These are phyloP conservation scores for Pandemis heparana DNA, from an alignment of 2,888 invertebrate genomes.

Conservation along the genomic window DNA sequence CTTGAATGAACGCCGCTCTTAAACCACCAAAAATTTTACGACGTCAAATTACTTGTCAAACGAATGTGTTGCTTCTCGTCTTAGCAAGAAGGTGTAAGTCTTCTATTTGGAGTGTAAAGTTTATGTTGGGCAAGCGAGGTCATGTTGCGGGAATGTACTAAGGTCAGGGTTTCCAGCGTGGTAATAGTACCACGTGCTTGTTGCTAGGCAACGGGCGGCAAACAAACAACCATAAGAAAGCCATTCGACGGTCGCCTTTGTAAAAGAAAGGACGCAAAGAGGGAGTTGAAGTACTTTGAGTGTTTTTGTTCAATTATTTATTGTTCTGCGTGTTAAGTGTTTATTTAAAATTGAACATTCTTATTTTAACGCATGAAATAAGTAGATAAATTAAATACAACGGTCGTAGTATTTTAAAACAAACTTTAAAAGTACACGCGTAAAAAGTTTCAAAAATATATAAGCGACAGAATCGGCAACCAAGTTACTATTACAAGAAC, in stretches of 20 bases:
- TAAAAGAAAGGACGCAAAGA: slow-evolving; percentile 31
- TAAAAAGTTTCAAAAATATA: background rate
- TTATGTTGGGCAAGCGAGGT: slow-evolving; percentile 53
- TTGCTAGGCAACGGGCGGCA: slow-evolving; percentile 66
- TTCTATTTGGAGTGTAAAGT: background rate
- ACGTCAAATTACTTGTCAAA: background rate
- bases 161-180: slow-evolving; percentile 65
- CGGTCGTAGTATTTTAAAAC: too few relatives aligned
- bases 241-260: slow-evolving; percentile 59
- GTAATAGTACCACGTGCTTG: slow-evolving; percentile 74
- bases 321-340: background rate
- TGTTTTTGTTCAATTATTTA: background rate
- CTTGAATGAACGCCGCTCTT: slow-evolving; percentile 5
- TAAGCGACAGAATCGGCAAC: slow-evolving; percentile 5
- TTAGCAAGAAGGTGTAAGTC: background rate
- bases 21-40: slow-evolving; percentile 3
- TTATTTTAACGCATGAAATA: too few relatives aligned
- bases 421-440: background rate
- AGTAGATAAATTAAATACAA: too few relatives aligned
- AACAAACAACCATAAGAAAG: slow-evolving; percentile 62
- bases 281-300: background rate
- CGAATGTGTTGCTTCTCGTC: background rate
- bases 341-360: background rate
- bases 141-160: slow-evolving; percentile 61
- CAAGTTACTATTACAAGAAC: background rate